A percentile compares a stretch with the other conserved stretches of the same genome.
phyloP scores from a whole-genome alignment of 2,888 invertebrate species.

The Buathra laborator region DNA sequence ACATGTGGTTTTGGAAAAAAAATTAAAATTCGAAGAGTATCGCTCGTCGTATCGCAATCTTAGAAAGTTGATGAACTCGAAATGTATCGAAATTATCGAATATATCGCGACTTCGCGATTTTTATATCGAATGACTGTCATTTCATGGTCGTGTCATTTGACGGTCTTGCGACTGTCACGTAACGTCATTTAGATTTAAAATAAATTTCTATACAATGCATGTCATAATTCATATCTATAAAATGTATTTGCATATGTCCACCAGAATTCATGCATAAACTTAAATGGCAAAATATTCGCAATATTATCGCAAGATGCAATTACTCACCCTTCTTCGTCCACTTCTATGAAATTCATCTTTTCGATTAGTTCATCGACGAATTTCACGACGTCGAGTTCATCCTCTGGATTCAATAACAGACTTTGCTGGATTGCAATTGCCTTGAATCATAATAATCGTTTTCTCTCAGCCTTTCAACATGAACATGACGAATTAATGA shows the following conservation, averaged over 20 bases:
- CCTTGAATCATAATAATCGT: slow-evolving; percentile 81
- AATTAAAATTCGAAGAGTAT: no score
- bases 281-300: neutral
- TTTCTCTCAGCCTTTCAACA: neutral
- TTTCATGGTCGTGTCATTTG: no score
- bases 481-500: no score
- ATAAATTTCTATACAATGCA: no score
- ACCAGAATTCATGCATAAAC: slow-evolving; percentile 7
- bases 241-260: slow-evolving; percentile 10
- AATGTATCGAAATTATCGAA: no score
- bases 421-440: slow-evolving; percentile 87
- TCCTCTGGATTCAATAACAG: slow-evolving; percentile 85
- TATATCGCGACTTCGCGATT: no score
- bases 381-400: slow-evolving; percentile 85
- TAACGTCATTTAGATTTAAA: no score
- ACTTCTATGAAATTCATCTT: slow-evolving; percentile 87
- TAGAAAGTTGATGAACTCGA: no score
- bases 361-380: slow-evolving; percentile 86
- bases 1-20: no score
- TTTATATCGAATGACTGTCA: no score
- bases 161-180: no score
- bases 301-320: slow-evolving; percentile 24
- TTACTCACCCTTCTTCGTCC: slow-evolving; percentile 84
- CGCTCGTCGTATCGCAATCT: no score
- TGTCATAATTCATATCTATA: neutral